Base-by-base conservation (phyloP, 2,888 invertebrate species). In the Drosophila dives region DNA sequence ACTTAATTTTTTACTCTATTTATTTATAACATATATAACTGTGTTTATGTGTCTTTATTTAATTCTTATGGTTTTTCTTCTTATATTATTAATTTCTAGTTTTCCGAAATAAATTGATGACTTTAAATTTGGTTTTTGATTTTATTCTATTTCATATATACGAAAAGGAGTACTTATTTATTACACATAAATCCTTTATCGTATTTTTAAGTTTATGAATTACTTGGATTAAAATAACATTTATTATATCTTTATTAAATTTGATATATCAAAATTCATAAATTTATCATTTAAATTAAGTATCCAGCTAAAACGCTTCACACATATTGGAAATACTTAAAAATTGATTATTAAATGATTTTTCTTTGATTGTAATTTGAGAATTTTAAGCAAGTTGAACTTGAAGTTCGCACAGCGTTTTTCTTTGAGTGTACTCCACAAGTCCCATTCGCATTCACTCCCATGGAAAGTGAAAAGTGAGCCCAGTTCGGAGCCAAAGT, bases 381-480 rank as follows among this genome's bases (percentile, higher is more conserved):
- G 6, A 11, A 42, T 20, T 42, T 6, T 11, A 42, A n/a, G 10
- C 3, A 1, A 3, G 6, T 20, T 45, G 12, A 45, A 1, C 7
- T 12, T 42, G 20, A 42, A 42, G 20, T 20, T 20, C 12, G 12
- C 12, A 6, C 42, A 3, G 7, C 15, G 20, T 1, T 6, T 49
- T 49, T 49, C 26, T 49, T 17, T 49, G 17, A 26, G 49, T 49
- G 48, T 66, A 51, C 40, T 61, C 15, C 42, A 8, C 29, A 48
- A 56, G 60, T 50, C 15, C 17, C 32, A 38, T 34, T 63, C 26
- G 78, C 64, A 67, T 51, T 51, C 55, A 42, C n/a, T 53, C 15
- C 45, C 3, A 20, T 34, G 61, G 63, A 72, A 79, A 80, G 78
- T 72, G 80, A 72, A 79, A 76, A 76, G 54, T 62, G 15, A 54